Evolutionary conservation across 1,140 invertebrate species (phyloP), one percentile per base, ranked within the genome.

Genomic region (Frieseomelitta varia): DNA sequence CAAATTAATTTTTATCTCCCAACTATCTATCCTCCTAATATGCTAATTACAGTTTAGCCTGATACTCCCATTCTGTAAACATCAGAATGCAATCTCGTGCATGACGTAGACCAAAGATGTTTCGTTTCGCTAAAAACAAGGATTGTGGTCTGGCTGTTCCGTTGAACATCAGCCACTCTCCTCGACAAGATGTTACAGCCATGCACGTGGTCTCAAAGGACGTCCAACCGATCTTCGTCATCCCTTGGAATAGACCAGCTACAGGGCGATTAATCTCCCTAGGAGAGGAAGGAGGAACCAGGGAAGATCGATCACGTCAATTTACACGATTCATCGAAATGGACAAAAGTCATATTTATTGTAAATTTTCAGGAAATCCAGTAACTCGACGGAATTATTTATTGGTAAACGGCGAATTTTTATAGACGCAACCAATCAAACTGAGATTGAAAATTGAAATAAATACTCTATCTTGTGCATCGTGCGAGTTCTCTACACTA

Each of bases 181-280:
- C 58, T n/a, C 27, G 34, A 58, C 63, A 81, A 85, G 63, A 88
- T 80, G 67, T 55, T 30, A 55, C n/a, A 19, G n/a, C 39, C 51
- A 27, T 24, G 30, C 2, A 39, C 30, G n/a, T n/a, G 53, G 86
- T 88, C 87, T 85, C 83, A 79, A 85, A 85, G 79, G 75, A 88
- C 47, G 47, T 53, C 69, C 81, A 24, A 86, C 73, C 81, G 77
- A 84, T 86, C 87, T 84, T 89, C 87, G 81, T 85, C 87, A 82
- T 88, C 68, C 17, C 34, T 53, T 53, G 56, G 67, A 81, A 63
- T 67, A 47, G 85, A 81, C 71, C 85, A 88, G 53, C 84, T 88
- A 74, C 65, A 68, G 78, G 80, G 77, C 87, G 88, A 90, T 90
- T 90, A 90, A 90, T 90, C 85, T 90, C 58, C 39, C 39, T 47